phyloP scores from a whole-genome alignment of 2,888 invertebrate genomes.

The Xylocampa areola region DNA sequence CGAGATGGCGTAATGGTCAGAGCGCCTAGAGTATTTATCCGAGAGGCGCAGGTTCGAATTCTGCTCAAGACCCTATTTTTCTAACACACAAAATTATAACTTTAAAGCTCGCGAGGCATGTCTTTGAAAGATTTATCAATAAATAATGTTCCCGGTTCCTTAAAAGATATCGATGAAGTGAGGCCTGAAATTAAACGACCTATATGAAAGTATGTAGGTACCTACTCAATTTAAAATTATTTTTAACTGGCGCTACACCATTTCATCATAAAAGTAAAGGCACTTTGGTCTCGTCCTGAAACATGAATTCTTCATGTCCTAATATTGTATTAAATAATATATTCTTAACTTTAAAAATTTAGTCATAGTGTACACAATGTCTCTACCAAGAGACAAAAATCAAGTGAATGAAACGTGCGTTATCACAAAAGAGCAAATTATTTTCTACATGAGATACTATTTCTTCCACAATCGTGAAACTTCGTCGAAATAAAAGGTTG shows the following conservation, averaged over 20 bases:
- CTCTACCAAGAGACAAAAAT: conserved; percentile 5
- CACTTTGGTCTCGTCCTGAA: conserved; percentile 6
- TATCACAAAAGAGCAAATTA: conserved; percentile 2
- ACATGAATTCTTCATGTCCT: no score
- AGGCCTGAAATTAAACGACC: conserved; percentile 22
- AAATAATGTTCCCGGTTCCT: not conserved
- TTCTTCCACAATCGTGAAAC: not conserved
- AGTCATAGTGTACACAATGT: conserved; percentile 14
- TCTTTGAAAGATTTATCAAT: no score
- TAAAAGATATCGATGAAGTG: conserved; percentile 29
- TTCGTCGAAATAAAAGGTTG: conserved; percentile 6
- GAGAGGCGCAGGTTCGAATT: no score
- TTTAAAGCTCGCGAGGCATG: no score
- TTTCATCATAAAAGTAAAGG: conserved; percentile 5
- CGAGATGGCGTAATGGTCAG: no score
- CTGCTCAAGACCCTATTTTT: no score
- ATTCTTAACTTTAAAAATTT: no score
- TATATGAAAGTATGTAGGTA: conserved; percentile 8
- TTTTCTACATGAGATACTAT: conserved; percentile 17
- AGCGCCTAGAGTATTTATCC: no score
- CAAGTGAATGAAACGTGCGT: conserved; percentile 1
- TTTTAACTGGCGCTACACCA: conserved; percentile 18
- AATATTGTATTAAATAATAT: no score
- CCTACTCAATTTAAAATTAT: conserved; percentile 33
- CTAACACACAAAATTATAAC: no score